Conservation (phyloP, 2,113 vertebrate genomes). For the Pristiophorus japonicus region DNA sequence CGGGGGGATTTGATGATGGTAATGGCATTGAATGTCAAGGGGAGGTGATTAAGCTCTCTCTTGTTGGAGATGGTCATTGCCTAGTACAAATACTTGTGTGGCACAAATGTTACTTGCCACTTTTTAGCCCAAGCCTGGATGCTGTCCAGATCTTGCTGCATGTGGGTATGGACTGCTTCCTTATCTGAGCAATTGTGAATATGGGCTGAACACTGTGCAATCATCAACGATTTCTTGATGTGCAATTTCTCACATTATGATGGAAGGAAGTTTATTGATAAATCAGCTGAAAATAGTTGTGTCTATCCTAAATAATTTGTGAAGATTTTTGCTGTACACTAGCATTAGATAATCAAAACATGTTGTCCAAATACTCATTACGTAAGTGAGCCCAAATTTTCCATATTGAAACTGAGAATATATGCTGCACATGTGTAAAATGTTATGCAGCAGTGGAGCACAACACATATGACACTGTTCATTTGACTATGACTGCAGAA, state of each 20-base stretch:
- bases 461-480: background rate
- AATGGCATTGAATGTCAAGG: background rate
- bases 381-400: background rate
- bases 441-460: background rate
- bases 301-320: background rate
- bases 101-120: background rate
- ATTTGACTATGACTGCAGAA: background rate
- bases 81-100: background rate
- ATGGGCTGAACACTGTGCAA: background rate
- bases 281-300: background rate
- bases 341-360: conserved; percentile 10
- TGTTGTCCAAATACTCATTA: background rate
- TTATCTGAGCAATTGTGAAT: background rate
- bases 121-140: background rate
- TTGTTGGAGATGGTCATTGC: background rate
- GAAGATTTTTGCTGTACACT: background rate
- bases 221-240: background rate
- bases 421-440: background rate
- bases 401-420: background rate
- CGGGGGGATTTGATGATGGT: background rate
- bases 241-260: background rate
- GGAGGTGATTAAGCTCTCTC: background rate
- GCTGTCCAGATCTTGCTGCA: background rate
- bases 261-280: background rate
- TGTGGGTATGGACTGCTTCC: background rate